Percentiles rank a stretch among this genome's conserved stretches.
phyloP scores from a whole-genome alignment of 2,113 vertebrate genomes.

The Protobothrops mucrosquamatus region DNA sequence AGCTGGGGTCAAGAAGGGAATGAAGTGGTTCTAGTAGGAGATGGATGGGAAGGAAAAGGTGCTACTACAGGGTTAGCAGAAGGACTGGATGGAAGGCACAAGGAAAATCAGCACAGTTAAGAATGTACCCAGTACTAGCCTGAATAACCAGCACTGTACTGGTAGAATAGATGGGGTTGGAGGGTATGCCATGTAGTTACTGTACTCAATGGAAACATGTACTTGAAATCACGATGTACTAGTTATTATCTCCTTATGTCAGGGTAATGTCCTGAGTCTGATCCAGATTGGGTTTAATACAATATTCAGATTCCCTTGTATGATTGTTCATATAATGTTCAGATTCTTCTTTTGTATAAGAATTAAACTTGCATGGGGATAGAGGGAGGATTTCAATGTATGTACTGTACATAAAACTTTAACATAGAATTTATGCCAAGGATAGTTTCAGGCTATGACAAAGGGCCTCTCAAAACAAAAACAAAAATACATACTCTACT shows the following conservation, averaged over 20 bases:
- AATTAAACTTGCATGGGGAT: not conserved
- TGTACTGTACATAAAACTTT: constrained; percentile 3
- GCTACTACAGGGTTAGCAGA: constrained; percentile 40
- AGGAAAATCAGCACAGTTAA: constrained; percentile 47
- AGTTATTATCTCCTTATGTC: constrained; percentile 44
- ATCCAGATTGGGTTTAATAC: constrained; percentile 65
- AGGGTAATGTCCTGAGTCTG: constrained; percentile 73
- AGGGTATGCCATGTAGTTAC: constrained; percentile 66
- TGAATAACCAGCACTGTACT: constrained; percentile 62
- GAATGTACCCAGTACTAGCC: constrained; percentile 59
- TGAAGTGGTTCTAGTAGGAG: constrained; percentile 47
- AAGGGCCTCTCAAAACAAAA: not conserved
- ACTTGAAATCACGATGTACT: constrained; percentile 49
- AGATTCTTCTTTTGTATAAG: not conserved
- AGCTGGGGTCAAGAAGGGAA: constrained; percentile 39
- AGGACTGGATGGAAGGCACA: constrained; percentile 45
- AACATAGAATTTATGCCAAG: not conserved
- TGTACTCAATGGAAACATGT: constrained; percentile 57
- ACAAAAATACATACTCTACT: not conserved
- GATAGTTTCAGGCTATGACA: not conserved
- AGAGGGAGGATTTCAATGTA: not conserved
- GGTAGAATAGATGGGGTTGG: constrained; percentile 57
- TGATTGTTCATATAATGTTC: not conserved
- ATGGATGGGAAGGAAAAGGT: constrained; percentile 32
- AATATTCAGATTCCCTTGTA: constrained; percentile 63